phyloP scores from a whole-genome alignment of 1,140 invertebrate species.

The Zophobas morio region DNA sequence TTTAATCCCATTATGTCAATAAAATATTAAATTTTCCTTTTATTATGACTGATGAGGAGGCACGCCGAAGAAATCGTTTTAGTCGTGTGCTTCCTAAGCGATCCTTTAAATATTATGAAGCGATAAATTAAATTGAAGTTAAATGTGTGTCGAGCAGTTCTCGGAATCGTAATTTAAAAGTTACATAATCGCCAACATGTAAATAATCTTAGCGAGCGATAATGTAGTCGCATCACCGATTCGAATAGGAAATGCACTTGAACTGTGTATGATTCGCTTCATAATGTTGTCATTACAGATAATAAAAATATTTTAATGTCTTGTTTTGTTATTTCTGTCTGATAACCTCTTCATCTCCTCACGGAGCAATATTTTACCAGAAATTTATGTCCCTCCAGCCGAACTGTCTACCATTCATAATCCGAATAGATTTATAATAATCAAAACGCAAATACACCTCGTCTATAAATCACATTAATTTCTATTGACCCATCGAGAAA shows the following conservation, averaged over 20 bases:
- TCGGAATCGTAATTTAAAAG: slow-evolving; percentile 13
- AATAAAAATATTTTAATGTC: slow-evolving; percentile 38
- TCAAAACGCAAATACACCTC: neutral
- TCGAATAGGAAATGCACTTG: slow-evolving; percentile 26
- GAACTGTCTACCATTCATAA: slow-evolving; percentile 1
- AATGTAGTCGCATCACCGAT: slow-evolving; percentile 5
- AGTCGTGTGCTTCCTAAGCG: neutral
- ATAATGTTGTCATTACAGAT: slow-evolving; percentile 32
- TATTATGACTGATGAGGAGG: neutral
- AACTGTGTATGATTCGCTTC: slow-evolving; percentile 23
- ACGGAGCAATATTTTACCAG: neutral
- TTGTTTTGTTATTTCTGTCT: slow-evolving; percentile 12
- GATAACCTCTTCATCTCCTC: slow-evolving; percentile 21
- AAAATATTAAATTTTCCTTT: slow-evolving; percentile 23
- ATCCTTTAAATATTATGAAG: slow-evolving; percentile 2
- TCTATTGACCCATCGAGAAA: slow-evolving; percentile 8
- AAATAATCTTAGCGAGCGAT: slow-evolving; percentile 7
- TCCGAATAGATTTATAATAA: slow-evolving; percentile 5
- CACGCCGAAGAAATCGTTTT: slow-evolving; percentile 6
- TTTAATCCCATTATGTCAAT: slow-evolving; percentile 14
- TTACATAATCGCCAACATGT: slow-evolving; percentile 32
- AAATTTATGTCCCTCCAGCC: neutral
- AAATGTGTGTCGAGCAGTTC: neutral
- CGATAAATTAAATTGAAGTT: slow-evolving; percentile 6
- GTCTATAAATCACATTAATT: slow-evolving; percentile 11